A percentile compares a stretch with the other conserved stretches of the same genome.
These are phyloP conservation scores for Xestia ashworthii DNA, from an alignment of 2,888 invertebrate species.

Conservation along the genomic window DNA sequence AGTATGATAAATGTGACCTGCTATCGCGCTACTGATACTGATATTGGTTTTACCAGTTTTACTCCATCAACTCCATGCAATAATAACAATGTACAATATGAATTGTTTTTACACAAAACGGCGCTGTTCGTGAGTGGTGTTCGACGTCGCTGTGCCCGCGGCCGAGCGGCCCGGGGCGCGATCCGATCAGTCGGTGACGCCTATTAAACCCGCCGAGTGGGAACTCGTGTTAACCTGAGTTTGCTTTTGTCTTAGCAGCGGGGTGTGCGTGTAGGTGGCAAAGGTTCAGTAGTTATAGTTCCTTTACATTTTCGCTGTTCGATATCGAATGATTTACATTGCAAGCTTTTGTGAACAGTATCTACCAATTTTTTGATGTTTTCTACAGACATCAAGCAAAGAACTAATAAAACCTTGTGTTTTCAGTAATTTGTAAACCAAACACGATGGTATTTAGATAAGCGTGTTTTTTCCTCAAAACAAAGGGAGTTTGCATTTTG, in stretches of 20 bases:
- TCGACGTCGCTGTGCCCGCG: constrained; percentile 52
- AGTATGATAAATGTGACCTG: constrained; percentile 21
- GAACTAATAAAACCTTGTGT: constrained; percentile 16
- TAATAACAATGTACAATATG: constrained; percentile 44
- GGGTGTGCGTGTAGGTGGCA: constrained; percentile 41
- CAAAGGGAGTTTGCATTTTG: constrained; percentile 56
- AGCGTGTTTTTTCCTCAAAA: constrained; percentile 45
- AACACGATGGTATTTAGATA: constrained; percentile 38
- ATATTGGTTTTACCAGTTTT: constrained; percentile 21
- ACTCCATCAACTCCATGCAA: constrained; percentile 25
- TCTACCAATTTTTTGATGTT: neutral
- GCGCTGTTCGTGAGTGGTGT: constrained; percentile 60
- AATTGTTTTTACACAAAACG: constrained; percentile 50
- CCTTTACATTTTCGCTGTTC: constrained; percentile 10
- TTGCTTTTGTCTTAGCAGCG: constrained; percentile 73
- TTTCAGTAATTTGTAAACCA: constrained; percentile 12
- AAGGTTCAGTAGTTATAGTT: constrained; percentile 33
- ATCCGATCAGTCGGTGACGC: constrained; percentile 73
- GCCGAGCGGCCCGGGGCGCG: constrained; percentile 53
- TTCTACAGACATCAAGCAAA: neutral
- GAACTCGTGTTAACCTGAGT: constrained; percentile 78
- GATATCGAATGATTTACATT: neutral
- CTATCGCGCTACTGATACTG: constrained; percentile 5
- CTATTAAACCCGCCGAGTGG: constrained; percentile 75
- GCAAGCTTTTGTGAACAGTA: neutral